A percentile compares a stretch with the other conserved stretches of the same genome.
phyloP scores from a whole-genome alignment of 2,797 vertebrate species.

The Xenopus petersii region DNA sequence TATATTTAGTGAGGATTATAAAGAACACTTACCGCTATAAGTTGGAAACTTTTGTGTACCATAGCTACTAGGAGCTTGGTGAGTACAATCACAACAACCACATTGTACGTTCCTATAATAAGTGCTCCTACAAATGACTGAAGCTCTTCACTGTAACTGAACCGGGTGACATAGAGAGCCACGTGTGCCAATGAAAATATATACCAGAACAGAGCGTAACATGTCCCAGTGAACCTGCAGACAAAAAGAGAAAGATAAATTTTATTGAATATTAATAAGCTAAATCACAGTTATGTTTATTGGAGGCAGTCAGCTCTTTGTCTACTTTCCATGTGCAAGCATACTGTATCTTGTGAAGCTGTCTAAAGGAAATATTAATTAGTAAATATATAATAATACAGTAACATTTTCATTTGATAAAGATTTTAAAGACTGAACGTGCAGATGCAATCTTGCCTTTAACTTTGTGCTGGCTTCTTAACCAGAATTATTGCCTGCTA shows the following conservation, averaged over 20 bases:
- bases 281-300: too few relatives aligned
- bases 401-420: too few relatives aligned
- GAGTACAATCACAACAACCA: slow-evolving; percentile 93
- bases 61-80: slow-evolving; percentile 96
- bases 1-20: not conserved
- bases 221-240: slow-evolving; percentile 90
- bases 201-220: slow-evolving; percentile 96
- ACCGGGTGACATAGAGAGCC: slow-evolving; percentile 90
- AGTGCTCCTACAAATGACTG: slow-evolving; percentile 93
- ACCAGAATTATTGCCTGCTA: too few relatives aligned
- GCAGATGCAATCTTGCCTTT: too few relatives aligned
- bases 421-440: too few relatives aligned
- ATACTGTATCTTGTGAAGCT: too few relatives aligned
- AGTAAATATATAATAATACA: too few relatives aligned
- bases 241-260: not conserved
- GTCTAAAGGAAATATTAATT: too few relatives aligned
- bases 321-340: too few relatives aligned
- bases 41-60: slow-evolving; percentile 95
- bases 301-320: too few relatives aligned
- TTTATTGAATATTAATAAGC: too few relatives aligned
- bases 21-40: slow-evolving; percentile 85
- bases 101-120: slow-evolving; percentile 96
- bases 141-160: slow-evolving; percentile 87
- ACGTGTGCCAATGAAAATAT: slow-evolving; percentile 96
- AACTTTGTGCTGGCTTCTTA: too few relatives aligned